phyloP scores from a whole-genome alignment of 2,888 invertebrate species.

The Cataglyphis livida region DNA sequence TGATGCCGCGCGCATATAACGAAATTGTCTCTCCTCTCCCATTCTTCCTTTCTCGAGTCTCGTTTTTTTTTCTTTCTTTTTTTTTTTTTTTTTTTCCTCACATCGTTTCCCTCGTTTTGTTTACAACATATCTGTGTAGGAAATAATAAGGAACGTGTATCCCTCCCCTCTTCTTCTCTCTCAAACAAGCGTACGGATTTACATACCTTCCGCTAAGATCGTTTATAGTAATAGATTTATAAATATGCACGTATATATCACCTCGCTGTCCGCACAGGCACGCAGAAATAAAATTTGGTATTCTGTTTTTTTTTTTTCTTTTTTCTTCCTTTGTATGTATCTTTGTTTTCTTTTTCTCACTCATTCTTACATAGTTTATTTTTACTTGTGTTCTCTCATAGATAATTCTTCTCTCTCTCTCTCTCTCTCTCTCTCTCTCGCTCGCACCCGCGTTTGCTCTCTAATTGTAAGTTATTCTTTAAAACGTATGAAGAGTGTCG shows the following conservation, averaged over 20 bases:
- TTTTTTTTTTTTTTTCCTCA: neutral
- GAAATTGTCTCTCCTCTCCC: conserved; percentile 44
- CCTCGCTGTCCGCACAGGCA: conserved; percentile 47
- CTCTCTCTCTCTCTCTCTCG: conserved; percentile 15
- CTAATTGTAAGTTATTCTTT: conserved; percentile 70
- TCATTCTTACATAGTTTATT: conserved; percentile 34
- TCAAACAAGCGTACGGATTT: conserved; percentile 67
- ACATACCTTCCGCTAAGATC: conserved; percentile 60
- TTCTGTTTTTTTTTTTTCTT: neutral
- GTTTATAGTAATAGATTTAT: conserved; percentile 70
- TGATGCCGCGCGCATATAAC: conserved; percentile 55
- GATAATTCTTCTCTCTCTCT: conserved; percentile 14
- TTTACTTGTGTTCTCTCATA: conserved; percentile 19
- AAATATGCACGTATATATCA: conserved; percentile 59
- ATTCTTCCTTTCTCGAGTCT: neutral
- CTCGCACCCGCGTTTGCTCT: conserved; percentile 66
- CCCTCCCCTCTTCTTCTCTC: neutral
- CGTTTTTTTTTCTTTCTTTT: neutral
- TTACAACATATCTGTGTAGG: conserved; percentile 37
- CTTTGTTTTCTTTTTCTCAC: conserved; percentile 29
- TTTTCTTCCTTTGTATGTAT: conserved; percentile 16
- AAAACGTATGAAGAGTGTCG: conserved; percentile 55
- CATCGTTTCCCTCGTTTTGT: conserved; percentile 32
- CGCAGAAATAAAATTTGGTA: conserved; percentile 65
- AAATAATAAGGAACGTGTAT: conserved; percentile 55